Evolutionary conservation across 2,113 vertebrate genomes (phyloP).

Genomic region (Tapirus terrestris): DNA sequence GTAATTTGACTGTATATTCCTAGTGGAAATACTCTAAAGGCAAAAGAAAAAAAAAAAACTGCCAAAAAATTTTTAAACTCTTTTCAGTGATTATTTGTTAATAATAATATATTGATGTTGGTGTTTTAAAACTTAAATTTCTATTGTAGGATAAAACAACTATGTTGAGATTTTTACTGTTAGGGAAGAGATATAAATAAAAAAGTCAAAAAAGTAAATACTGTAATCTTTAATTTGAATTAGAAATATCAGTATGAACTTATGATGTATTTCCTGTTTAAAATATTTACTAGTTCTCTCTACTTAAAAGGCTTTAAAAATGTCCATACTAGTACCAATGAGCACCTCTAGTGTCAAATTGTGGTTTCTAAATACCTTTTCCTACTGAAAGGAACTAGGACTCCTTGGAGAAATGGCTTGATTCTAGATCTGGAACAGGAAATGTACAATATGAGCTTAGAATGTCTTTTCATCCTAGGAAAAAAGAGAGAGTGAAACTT

Average conservation of each 20-base stretch:
- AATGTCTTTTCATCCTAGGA: background rate
- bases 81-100: background rate
- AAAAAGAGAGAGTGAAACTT: too few relatives aligned
- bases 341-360: background rate
- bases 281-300: background rate
- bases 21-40: background rate
- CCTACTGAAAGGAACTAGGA: background rate
- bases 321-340: background rate
- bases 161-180: background rate
- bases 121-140: background rate
- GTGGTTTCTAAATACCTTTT: background rate
- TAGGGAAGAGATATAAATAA: background rate
- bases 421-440: background rate
- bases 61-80: background rate
- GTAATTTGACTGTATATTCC: background rate
- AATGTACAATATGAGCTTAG: background rate
- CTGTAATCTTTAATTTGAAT: background rate
- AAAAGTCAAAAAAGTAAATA: constrained; percentile 11
- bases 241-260: constrained; percentile 13
- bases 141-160: background rate
- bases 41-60: background rate
- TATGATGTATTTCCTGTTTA: background rate
- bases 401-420: background rate
- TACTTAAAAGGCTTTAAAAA: background rate
- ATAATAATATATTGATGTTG: background rate